Base-by-base conservation (phyloP, 30 jellyfish, hydroid and myxozoan genomes). In the Aurelia sp. region DNA sequence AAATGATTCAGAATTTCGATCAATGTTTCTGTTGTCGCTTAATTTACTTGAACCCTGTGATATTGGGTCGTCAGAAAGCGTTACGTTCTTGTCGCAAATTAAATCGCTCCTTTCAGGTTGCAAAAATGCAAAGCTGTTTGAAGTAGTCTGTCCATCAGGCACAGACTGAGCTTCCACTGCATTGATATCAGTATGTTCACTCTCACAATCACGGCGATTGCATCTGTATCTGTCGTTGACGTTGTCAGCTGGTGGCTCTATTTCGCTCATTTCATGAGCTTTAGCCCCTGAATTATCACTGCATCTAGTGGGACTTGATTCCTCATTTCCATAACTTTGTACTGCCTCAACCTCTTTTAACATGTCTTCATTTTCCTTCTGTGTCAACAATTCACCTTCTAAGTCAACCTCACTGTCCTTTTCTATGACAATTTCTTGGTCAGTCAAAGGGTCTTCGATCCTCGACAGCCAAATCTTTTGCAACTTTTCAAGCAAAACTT, bases 401-500 rank as follows among this genome's bases (percentile, higher is more conserved):
- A 69, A 33, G 62, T 13, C 57, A 9, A 69, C 79, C 22, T 69
- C 31, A 35, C 31, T 21, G 21, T 23, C 61, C 19, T 69, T 33
- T 69, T 40, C 23, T 23, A 72, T 3, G 3, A 53, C 51, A 23
- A 78, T 13, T 61, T 78, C 79, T 6, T 66, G 31, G 31, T 63
- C 19, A 19, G 72, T 81, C n/a, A 48, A 37, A 3, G 93, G 40
- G 6, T 84, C 93, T 6, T 65, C 68, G 4, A 70, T 13, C 35
- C 67, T 9, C 15, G 57, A 64, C 75, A 87, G 59, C 96, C 96
- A 87, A 40, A 55, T 9, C 22, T 58, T 11, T 31, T 63, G 73
- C 61, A 76, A 57, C 44, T 66, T 76, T 30, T 35, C 66, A 22
- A 87, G 88, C 81, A 87, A 11, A 3, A 16, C 58, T 70, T 78